Evolutionary conservation across 30 jellyfish, hydroid and myxozoan genomes (phyloP).

Genomic region (Aurelia sp.): DNA sequence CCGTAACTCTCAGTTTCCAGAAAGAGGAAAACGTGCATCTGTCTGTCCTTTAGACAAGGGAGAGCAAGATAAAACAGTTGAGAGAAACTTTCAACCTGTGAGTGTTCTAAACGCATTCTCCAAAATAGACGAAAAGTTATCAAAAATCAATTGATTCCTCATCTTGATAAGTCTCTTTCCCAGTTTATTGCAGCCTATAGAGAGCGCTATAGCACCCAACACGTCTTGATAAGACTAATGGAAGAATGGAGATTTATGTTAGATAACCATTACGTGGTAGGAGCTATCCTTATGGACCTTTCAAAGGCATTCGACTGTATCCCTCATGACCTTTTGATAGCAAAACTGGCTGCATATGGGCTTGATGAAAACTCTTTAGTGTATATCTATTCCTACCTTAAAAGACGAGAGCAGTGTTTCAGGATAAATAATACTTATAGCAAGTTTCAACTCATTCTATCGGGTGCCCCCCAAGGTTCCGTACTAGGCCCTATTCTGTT

Average conservation of each 20-base stretch:
- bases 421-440: constrained; percentile 33
- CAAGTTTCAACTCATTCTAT: constrained; percentile 41
- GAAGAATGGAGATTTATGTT: no score
- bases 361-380: constrained; percentile 6
- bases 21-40: no score
- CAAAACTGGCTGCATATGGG: constrained; percentile 44
- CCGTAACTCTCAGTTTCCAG: not conserved
- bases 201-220: no score
- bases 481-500: constrained; percentile 57
- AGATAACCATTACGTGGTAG: not conserved
- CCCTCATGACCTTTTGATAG: constrained; percentile 34
- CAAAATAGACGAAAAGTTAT: not conserved
- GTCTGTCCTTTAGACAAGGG: no score
- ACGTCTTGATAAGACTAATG: no score
- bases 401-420: constrained; percentile 29
- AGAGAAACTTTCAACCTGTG: no score
- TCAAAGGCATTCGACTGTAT: constrained; percentile 21
- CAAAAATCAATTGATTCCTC: no score
- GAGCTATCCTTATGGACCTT: constrained; percentile 32
- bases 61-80: no score
- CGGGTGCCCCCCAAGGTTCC: constrained; percentile 67
- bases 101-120: no score
- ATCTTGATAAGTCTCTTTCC: no score
- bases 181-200: no score
- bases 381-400: constrained; percentile 2